Evolutionary conservation across 2,797 vertebrate species (phyloP).

Genomic region (Zalophus californianus): DNA sequence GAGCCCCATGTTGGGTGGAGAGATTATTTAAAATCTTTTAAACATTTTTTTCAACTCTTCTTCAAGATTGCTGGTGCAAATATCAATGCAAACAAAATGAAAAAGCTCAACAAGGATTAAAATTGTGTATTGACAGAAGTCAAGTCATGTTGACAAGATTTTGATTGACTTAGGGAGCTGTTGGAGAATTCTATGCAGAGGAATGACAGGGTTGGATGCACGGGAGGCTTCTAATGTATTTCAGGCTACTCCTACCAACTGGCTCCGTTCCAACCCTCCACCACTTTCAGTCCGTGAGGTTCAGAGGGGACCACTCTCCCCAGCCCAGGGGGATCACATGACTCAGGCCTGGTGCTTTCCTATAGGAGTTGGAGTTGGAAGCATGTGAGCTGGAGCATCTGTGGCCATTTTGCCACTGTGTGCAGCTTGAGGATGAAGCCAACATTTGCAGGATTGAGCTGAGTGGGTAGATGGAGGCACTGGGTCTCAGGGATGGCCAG

Average conservation of each 20-base stretch:
- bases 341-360: not conserved
- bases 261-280: not conserved
- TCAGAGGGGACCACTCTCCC: not conserved
- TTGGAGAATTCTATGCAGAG: not conserved
- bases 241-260: not conserved
- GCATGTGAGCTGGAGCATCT: not conserved
- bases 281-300: not conserved
- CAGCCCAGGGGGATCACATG: not conserved
- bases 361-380: not conserved
- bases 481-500: not conserved
- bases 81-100: not conserved
- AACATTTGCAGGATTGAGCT: not conserved
- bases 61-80: not conserved
- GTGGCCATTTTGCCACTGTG: too few relatives aligned
- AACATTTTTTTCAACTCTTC: not conserved
- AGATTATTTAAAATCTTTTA: not conserved
- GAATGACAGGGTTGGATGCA: not conserved
- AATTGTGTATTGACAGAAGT: not conserved
- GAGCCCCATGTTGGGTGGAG: not conserved
- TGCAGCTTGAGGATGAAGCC: not conserved
- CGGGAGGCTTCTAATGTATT: not conserved
- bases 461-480: not conserved
- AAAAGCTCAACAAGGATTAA: not conserved
- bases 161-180: not conserved
- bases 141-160: not conserved